These are phyloP conservation scores for Nothura maculosa DNA, from an alignment of 2,797 vertebrate genomes.

Conservation along the genomic window DNA sequence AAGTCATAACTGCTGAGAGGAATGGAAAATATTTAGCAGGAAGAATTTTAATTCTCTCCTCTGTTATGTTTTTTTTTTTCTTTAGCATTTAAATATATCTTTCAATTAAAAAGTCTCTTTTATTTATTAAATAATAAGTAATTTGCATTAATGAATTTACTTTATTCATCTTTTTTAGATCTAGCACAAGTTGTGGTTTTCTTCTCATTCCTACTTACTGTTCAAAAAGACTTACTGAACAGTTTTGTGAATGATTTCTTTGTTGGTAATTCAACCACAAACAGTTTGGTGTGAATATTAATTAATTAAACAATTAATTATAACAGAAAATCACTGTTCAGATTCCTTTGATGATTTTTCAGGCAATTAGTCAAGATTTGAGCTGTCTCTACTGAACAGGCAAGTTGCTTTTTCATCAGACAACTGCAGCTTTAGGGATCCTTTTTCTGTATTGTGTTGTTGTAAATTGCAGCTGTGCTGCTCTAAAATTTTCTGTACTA, in stretches of 20 bases:
- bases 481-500: not conserved
- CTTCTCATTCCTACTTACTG: conserved; percentile 44
- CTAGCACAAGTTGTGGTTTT: conserved; percentile 57
- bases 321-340: not conserved
- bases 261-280: not conserved
- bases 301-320: not conserved
- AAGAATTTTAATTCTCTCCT: conserved; percentile 27
- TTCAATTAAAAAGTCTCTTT: not conserved
- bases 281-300: not conserved
- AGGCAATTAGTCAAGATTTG: conserved; percentile 9
- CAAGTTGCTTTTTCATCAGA: not conserved
- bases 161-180: conserved; percentile 67
- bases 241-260: conserved; percentile 50
- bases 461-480: not conserved
- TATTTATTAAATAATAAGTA: not conserved
- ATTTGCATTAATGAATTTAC: conserved; percentile 69
- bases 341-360: not conserved
- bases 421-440: not conserved
- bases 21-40: conserved; percentile 29
- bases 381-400: not conserved
- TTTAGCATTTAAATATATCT: conserved; percentile 5
- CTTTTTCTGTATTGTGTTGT: not conserved
- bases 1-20: not conserved
- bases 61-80: conserved; percentile 32
- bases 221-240: conserved; percentile 42